These are phyloP conservation scores for Tachystola acroxantha DNA, from an alignment of 2,888 invertebrate genomes.

Conservation along the genomic window DNA sequence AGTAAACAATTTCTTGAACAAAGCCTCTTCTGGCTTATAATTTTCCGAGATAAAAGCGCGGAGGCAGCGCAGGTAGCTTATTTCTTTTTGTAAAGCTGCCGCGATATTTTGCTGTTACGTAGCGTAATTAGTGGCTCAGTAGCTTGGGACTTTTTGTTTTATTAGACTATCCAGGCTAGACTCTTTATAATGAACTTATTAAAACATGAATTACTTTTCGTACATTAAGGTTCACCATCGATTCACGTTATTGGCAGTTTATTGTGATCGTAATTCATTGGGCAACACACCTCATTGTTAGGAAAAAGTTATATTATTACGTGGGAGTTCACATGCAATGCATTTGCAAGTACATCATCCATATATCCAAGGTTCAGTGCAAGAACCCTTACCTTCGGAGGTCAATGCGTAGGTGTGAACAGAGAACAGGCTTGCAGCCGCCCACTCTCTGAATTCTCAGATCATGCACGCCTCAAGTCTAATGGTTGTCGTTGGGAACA, in stretches of 20 bases:
- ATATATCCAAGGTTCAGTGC: slow-evolving; percentile 22
- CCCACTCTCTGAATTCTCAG: slow-evolving; percentile 38
- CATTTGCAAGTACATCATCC: slow-evolving; percentile 24
- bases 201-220: not conserved
- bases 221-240: too few relatives aligned
- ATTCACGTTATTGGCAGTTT: too few relatives aligned
- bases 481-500: slow-evolving; percentile 20
- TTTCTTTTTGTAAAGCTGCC: slow-evolving; percentile 29
- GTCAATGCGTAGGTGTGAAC: slow-evolving; percentile 57
- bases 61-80: slow-evolving; percentile 43
- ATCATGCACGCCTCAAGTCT: slow-evolving; percentile 47
- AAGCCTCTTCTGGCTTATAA: slow-evolving; percentile 53
- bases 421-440: slow-evolving; percentile 48
- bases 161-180: not conserved
- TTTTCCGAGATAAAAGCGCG: slow-evolving; percentile 48
- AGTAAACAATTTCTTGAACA: slow-evolving; percentile 36
- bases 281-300: too few relatives aligned
- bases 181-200: not conserved
- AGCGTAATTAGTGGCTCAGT: slow-evolving; percentile 20
- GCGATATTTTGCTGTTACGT: slow-evolving; percentile 16
- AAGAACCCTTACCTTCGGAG: slow-evolving; percentile 43
- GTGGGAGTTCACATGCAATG: too few relatives aligned
- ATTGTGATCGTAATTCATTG: too few relatives aligned
- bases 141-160: not conserved
- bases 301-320: too few relatives aligned